Conservation (phyloP, 2,888 invertebrate genomes). For the Melangyna quadrimaculata region DNA sequence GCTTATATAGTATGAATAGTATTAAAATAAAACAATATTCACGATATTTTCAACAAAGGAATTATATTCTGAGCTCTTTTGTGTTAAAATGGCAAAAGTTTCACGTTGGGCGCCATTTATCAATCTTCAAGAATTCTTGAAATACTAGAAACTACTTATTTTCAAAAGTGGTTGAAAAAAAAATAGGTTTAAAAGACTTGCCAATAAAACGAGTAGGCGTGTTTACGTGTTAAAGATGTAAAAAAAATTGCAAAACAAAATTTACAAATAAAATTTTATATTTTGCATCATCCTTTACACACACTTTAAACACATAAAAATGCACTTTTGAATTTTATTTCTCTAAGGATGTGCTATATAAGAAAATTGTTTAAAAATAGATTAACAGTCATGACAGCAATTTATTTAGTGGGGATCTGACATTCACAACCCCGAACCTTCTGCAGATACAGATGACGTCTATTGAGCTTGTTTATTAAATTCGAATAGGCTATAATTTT, state of each 20-base stretch:
- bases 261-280: neutral
- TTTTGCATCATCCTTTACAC: neutral
- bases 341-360: constrained; percentile 19
- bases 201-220: too few species aligned
- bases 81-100: neutral
- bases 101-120: neutral
- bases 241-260: too few species aligned
- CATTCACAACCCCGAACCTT: neutral
- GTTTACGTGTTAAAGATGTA: too few species aligned
- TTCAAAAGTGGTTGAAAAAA: too few species aligned
- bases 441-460: neutral
- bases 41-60: too few species aligned
- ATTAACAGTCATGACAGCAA: constrained; percentile 3
- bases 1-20: too few species aligned
- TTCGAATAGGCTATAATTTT: too few species aligned
- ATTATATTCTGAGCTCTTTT: neutral
- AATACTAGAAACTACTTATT: too few species aligned
- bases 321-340: neutral
- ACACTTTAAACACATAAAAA: neutral
- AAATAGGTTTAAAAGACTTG: too few species aligned
- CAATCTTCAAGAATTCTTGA: neutral
- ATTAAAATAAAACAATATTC: too few species aligned
- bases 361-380: constrained; percentile 47
- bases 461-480: too few species aligned
- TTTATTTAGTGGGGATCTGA: constrained; percentile 6